phyloP scores from a whole-genome alignment of 2,113 vertebrate genomes.

The Onychostruthus taczanowskii region DNA sequence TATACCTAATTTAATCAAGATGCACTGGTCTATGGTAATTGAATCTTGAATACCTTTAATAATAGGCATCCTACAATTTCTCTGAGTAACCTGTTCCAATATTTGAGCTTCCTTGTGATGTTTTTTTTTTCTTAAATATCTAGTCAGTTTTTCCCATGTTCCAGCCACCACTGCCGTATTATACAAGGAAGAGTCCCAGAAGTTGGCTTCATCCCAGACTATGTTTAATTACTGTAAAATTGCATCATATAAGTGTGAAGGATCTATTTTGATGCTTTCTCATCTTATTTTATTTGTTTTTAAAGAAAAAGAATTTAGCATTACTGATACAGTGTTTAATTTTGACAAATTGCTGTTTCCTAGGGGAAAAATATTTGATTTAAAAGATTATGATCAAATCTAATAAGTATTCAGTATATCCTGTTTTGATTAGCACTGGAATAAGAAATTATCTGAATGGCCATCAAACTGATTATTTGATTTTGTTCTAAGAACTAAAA shows the following conservation, averaged over 20 bases:
- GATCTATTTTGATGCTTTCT: neutral
- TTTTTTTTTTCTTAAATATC: neutral
- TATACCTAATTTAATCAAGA: neutral
- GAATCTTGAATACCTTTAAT: neutral
- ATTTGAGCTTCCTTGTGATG: neutral
- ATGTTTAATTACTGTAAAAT: neutral
- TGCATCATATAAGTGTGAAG: neutral
- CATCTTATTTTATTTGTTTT: neutral
- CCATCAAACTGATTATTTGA: neutral
- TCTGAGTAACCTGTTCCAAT: neutral
- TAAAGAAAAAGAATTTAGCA: neutral
- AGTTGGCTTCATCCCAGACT: neutral
- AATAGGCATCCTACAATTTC: neutral
- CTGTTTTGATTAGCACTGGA: neutral
- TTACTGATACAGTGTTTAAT: neutral
- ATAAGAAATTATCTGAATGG: neutral
- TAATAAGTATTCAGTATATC: neutral
- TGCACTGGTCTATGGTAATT: neutral
- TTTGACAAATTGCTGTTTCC: neutral
- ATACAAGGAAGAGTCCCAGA: neutral
- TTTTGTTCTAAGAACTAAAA: neutral
- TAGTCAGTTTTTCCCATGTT: neutral
- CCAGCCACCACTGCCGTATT: neutral
- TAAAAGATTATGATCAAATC: neutral
- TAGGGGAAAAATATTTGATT: neutral